Evolutionary conservation across 2,888 invertebrate species (phyloP).

Genomic region (Drosophila macrospina): DNA sequence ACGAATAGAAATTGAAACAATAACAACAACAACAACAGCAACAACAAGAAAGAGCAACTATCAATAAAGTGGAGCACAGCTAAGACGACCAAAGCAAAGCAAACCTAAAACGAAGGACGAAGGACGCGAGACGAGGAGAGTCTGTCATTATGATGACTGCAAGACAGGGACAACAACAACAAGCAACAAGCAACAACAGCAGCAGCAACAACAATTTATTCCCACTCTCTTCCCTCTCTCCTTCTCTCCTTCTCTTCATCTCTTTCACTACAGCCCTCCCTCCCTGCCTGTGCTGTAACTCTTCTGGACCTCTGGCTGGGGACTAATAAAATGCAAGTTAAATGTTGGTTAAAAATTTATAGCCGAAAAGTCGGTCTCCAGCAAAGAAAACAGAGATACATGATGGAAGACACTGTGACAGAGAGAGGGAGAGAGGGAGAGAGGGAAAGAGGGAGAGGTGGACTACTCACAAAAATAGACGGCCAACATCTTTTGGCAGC

Average conservation of each 20-base stretch:
- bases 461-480: background rate
- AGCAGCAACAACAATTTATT: constrained; percentile 2
- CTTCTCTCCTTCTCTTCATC: background rate
- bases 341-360: constrained; percentile 81
- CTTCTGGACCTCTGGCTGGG: constrained; percentile 59
- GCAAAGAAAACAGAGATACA: constrained; percentile 1
- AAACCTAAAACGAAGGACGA: constrained; percentile 23
- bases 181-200: constrained; percentile 2
- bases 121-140: background rate
- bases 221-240: background rate
- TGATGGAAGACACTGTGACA: background rate
- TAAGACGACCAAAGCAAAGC: constrained; percentile 37
- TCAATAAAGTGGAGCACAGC: constrained; percentile 46
- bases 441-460: background rate
- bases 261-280: too few species aligned
- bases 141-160: constrained; percentile 66
- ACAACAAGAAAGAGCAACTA: constrained; percentile 10
- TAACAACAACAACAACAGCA: too few species aligned
- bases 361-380: constrained; percentile 35
- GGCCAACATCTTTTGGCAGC: constrained; percentile 36
- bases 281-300: constrained; percentile 5
- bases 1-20: constrained; percentile 20
- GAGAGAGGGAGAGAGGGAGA: background rate
- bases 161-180: constrained; percentile 35
- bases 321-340: constrained; percentile 81